Conservation (phyloP, 2,113 vertebrate genomes). For the Acinonyx jubatus region DNA sequence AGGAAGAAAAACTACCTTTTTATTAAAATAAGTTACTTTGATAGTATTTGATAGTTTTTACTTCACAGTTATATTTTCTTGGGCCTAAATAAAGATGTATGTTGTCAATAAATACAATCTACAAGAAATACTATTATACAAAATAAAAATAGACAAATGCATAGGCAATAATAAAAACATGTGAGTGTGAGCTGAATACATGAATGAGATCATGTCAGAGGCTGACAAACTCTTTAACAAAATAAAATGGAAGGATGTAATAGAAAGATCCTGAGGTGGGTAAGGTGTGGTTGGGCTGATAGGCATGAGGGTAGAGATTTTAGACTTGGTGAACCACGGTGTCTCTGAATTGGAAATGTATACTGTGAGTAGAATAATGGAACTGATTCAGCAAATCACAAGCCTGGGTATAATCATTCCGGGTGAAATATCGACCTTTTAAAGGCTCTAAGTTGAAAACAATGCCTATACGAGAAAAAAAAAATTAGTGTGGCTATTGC, state of each 20-base stretch:
- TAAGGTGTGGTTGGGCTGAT: accelerated
- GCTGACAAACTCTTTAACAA: neutral
- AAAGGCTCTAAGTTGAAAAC: neutral
- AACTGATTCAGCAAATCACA: neutral
- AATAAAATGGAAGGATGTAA: neutral
- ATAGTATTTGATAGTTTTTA: neutral
- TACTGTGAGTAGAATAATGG: neutral
- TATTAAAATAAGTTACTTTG: neutral
- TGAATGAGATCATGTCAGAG: neutral
- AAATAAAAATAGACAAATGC: neutral
- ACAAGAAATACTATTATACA: neutral
- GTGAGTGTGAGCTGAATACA: neutral
- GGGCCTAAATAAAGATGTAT: neutral
- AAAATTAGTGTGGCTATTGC: no score
- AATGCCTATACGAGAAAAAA: neutral
- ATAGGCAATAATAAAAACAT: neutral
- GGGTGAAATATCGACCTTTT: neutral
- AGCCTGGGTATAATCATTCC: neutral
- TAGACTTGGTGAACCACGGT: neutral
- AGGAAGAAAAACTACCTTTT: neutral
- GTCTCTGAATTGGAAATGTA: neutral
- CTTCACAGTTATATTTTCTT: neutral
- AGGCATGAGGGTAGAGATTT: neutral
- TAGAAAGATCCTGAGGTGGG: neutral
- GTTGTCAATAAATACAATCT: neutral